These are phyloP conservation scores for Guaruba guarouba DNA, from an alignment of 2,113 vertebrate species.

Conservation along the genomic window DNA sequence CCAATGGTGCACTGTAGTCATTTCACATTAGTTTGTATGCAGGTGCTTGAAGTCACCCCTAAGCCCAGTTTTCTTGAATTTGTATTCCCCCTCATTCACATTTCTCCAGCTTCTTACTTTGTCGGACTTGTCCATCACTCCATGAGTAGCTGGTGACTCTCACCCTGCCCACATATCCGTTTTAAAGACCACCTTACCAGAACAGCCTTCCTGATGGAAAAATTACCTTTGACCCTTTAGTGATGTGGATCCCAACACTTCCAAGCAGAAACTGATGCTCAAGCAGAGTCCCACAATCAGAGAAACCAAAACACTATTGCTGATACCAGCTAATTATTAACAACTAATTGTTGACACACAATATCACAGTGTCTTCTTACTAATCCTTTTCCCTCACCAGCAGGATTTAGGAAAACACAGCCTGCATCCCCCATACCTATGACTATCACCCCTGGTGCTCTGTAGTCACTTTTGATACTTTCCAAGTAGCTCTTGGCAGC, in stretches of 20 bases:
- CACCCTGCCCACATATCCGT: neutral
- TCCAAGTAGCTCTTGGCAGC: neutral
- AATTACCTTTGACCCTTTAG: neutral
- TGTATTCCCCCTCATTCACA: neutral
- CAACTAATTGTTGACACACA: neutral
- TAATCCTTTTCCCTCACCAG: accelerated
- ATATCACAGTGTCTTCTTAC: neutral
- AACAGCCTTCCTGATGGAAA: neutral
- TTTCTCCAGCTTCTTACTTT: neutral
- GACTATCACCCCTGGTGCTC: neutral
- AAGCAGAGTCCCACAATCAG: accelerated
- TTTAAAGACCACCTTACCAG: neutral
- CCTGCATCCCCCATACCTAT: neutral
- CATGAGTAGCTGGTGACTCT: neutral
- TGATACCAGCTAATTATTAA: neutral
- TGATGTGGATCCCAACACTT: neutral
- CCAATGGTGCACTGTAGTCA: neutral
- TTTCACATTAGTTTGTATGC: neutral
- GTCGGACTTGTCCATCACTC: neutral
- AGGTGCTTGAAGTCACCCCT: neutral
- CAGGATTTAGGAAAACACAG: neutral
- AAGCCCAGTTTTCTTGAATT: neutral
- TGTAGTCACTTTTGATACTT: neutral
- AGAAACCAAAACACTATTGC: neutral
- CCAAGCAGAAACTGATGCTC: accelerated